Evolutionary conservation across 1,140 invertebrate genomes (phyloP).

Genomic region (Drosophila ohnishii): DNA sequence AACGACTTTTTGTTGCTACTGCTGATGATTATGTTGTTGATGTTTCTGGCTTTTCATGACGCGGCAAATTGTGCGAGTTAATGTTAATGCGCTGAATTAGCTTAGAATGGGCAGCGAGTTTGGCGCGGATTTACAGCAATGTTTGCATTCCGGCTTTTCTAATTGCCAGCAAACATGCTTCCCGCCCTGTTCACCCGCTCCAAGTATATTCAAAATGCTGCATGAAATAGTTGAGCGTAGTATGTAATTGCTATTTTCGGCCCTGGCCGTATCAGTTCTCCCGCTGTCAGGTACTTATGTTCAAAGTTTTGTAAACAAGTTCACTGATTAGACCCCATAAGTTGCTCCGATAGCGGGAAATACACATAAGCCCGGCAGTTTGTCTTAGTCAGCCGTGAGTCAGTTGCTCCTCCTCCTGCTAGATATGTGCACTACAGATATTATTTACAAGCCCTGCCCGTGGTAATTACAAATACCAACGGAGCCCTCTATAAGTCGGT

Average conservation of each 20-base stretch:
- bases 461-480: constrained; percentile 26
- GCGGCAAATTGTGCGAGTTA: constrained; percentile 74
- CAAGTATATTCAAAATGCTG: constrained; percentile 3
- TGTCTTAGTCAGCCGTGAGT: constrained; percentile 30
- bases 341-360: constrained; percentile 12
- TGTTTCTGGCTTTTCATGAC: constrained; percentile 49
- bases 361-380: constrained; percentile 31
- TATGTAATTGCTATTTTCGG: constrained; percentile 73
- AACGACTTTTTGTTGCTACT: constrained; percentile 55
- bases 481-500: constrained; percentile 4
- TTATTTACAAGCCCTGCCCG: constrained; percentile 17
- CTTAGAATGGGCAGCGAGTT: constrained; percentile 61
- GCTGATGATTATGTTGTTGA: constrained; percentile 32
- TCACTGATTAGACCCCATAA: constrained; percentile 45
- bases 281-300: constrained; percentile 59
- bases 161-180: constrained; percentile 56
- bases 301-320: constrained; percentile 62
- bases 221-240: constrained; percentile 15
- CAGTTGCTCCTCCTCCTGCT: constrained; percentile 28
- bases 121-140: constrained; percentile 27
- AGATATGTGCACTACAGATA: constrained; percentile 30
- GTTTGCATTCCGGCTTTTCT: constrained; percentile 43
- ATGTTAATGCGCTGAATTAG: constrained; percentile 75
- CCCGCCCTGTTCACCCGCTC: background rate
- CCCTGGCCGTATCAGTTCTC: constrained; percentile 29